Evolutionary conservation across 2,113 vertebrate genomes (phyloP).

Genomic region (Vicugna pacos): DNA sequence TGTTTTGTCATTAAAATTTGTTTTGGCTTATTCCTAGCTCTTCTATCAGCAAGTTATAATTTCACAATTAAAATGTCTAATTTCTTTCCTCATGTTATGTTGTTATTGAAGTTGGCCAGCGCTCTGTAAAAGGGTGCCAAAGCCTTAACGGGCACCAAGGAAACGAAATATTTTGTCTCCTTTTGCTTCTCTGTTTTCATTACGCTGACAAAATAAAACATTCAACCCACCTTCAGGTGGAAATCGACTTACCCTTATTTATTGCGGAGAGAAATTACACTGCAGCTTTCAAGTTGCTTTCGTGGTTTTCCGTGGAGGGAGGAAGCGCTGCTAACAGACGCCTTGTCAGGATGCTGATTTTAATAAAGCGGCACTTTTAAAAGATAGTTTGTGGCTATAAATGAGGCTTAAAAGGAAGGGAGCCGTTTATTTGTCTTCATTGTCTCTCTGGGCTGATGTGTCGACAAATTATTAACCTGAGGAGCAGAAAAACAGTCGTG

Average conservation of each 20-base stretch:
- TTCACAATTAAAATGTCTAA: conserved; percentile 83
- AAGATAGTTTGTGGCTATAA: not conserved
- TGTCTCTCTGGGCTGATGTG: not conserved
- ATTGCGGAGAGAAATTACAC: conserved; percentile 68
- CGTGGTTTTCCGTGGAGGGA: conserved; percentile 28
- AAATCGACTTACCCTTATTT: conserved; percentile 66
- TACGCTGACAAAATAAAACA: conserved; percentile 68
- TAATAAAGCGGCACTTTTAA: conserved; percentile 31
- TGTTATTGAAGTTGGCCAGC: conserved; percentile 68
- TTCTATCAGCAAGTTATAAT: conserved; percentile 68
- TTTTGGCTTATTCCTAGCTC: conserved; percentile 44
- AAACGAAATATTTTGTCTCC: conserved; percentile 66
- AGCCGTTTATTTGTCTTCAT: not conserved
- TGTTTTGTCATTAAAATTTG: conserved; percentile 81
- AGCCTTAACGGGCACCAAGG: conserved; percentile 63
- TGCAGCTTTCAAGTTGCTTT: conserved; percentile 54
- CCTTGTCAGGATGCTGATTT: conserved; percentile 63
- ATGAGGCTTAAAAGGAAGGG: not conserved
- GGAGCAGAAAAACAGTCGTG: not conserved
- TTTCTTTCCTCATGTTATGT: conserved; percentile 72
- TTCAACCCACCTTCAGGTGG: conserved; percentile 55
- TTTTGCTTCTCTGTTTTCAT: conserved; percentile 78
- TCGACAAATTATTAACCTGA: conserved; percentile 27
- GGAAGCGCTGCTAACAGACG: conserved; percentile 15
- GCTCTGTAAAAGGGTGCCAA: conserved; percentile 51